Conservation (phyloP, 2,888 invertebrate species). For the Lysandra coridon region DNA sequence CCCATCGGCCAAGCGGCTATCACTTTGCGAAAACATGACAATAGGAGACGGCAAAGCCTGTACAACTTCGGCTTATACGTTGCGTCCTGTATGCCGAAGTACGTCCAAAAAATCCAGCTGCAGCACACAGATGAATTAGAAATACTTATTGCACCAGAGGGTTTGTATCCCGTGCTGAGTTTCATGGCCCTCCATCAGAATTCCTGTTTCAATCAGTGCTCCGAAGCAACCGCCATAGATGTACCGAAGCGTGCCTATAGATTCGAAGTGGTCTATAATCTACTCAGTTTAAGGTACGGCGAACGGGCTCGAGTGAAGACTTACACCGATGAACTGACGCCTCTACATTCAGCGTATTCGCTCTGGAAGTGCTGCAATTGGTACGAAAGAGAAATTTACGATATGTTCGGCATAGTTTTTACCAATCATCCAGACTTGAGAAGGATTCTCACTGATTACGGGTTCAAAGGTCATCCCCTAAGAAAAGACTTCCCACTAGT, state of each 20-base stretch:
- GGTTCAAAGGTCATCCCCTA: slow-evolving; percentile 69
- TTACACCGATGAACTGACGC: slow-evolving; percentile 70
- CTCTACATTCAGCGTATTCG: slow-evolving; percentile 57
- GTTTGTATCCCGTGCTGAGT: slow-evolving; percentile 57
- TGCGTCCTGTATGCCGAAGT: slow-evolving; percentile 69
- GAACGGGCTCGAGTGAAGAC: slow-evolving; percentile 60
- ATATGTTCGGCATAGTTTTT: slow-evolving; percentile 69
- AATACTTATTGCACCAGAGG: slow-evolving; percentile 64
- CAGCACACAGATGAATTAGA: slow-evolving; percentile 67
- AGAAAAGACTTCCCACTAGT: slow-evolving; percentile 69
- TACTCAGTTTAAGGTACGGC: slow-evolving; percentile 59
- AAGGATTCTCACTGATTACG: slow-evolving; percentile 69
- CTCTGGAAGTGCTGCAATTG: slow-evolving; percentile 56
- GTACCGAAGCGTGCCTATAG: slow-evolving; percentile 64
- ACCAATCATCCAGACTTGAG: slow-evolving; percentile 70
- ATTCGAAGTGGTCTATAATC: slow-evolving; percentile 64
- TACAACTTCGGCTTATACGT: slow-evolving; percentile 71
- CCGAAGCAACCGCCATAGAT: slow-evolving; percentile 62
- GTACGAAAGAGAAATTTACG: slow-evolving; percentile 68
- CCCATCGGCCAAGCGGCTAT: slow-evolving; percentile 52
- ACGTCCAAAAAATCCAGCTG: slow-evolving; percentile 67
- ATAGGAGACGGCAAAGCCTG: slow-evolving; percentile 55
- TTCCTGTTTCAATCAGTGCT: slow-evolving; percentile 62
- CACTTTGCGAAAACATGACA: slow-evolving; percentile 62
- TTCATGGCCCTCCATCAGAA: slow-evolving; percentile 66